Evolutionary conservation across 2,888 invertebrate genomes (phyloP), one percentile per base, ranked within the genome.

Genomic region (Chrysina gloriosa): DNA sequence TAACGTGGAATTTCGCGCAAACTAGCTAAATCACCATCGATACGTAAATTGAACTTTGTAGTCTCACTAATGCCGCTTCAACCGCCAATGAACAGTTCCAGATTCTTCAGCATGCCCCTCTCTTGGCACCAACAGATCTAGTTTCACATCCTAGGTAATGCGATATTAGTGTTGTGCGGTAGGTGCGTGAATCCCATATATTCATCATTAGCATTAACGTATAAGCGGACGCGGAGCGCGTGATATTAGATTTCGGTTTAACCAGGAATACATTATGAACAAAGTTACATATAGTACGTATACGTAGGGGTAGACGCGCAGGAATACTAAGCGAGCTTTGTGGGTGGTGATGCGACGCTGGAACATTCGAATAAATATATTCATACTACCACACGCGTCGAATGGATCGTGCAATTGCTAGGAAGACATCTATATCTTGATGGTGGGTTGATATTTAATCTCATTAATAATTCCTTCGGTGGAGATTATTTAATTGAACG

Each of bases 141-240:
- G 58, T 39, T 23, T 58, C 39, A 19, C 58, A 25, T 68, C 61
- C 68, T 65, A 69, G 70, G 72, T 73, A 73, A 73, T 73, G 73
- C 69, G 71, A 73, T 73, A 73, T 73, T 73, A 71, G 71, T 73
- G 73, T 72, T 71, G 71, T 67, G 58, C 39, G 23, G 56, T 56
- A 71, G 71, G 70, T 70, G 70, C 68, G 67, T 70, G 36, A 39
- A 63, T 58, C 48, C 68, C 65, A 47, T 65, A 70, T 73, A 58
- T 39, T 58, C 58, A 39, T 73, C 68, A 73, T 73, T 73, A 72
- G 71, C 67, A 72, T 73, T 70, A 52, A 70, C 69, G 68, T 42
- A 68, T 67, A 65, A 63, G 63, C 65, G 65, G 61, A 39, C 58
- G 58, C 25, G 14, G 25, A 58, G 58, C 65, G 61, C 11, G 50